Evolutionary conservation across 2,888 invertebrate species (phyloP).

Genomic region (Philereme transversata): DNA sequence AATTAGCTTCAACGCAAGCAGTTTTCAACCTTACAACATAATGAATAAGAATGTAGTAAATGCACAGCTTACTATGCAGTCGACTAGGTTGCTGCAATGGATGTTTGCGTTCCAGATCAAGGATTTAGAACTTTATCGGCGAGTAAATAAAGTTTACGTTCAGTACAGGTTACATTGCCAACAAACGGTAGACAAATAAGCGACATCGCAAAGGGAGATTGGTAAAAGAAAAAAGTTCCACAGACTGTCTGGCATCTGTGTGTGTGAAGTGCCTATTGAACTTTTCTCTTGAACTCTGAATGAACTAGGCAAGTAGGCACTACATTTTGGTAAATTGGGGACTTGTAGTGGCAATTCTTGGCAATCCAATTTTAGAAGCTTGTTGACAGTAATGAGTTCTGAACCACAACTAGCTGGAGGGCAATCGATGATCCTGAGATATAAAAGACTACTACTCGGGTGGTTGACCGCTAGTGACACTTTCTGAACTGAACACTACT

Average conservation of each 20-base stretch:
- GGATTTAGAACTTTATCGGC: constrained; percentile 38
- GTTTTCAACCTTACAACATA: constrained; percentile 29
- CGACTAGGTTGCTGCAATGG: constrained; percentile 19
- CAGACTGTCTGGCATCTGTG: constrained; percentile 45
- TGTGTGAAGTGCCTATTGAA: constrained; percentile 38
- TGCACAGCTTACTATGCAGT: constrained; percentile 14
- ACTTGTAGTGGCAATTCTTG: constrained; percentile 12
- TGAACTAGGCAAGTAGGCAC: constrained; percentile 5
- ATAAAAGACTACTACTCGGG: background rate
- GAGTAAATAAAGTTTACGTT: constrained; percentile 25
- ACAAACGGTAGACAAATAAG: constrained; percentile 44
- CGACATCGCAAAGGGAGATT: constrained; percentile 48
- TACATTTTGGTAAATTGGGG: constrained; percentile 31
- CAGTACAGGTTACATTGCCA: constrained; percentile 20
- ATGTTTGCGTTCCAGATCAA: constrained; percentile 27
- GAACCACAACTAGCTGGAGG: constrained; percentile 9
- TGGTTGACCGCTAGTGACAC: no score
- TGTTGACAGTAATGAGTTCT: constrained; percentile 29
- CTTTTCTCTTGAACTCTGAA: constrained; percentile 29
- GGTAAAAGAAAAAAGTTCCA: constrained; percentile 45
- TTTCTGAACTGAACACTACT: no score
- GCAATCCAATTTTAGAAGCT: constrained; percentile 28
- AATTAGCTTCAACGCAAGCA: constrained; percentile 11
- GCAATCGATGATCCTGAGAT: background rate
- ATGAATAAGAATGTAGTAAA: constrained; percentile 14